Base-by-base conservation (phyloP, 1,140 invertebrate genomes). In the Bombus waltoni region DNA sequence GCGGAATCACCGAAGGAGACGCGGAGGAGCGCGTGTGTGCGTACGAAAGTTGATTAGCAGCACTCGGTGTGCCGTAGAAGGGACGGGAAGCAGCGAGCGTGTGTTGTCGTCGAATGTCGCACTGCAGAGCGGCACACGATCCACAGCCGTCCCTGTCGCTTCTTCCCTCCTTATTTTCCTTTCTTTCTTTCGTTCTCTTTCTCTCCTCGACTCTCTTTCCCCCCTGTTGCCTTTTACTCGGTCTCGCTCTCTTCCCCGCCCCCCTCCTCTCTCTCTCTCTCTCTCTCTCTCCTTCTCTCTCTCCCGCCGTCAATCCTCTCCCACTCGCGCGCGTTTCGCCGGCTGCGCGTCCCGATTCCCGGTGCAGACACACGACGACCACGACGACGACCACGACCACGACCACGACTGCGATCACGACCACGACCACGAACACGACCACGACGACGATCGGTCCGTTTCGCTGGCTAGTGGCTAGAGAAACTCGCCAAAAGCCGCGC, bases 61-160 rank as follows among this genome's bases (percentile, higher is more conserved):
- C 68, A n/a, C 74, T 53, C 35, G 74, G 71, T 32, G 53, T 40
- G 53, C 57, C 57, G n/a, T 28, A 25, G 47, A n/a, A 59, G 15
- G 47, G 44, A 84, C 71, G 47, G 66, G 25, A 71, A 44, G 65
- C 53, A 28, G 10, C 47, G 40, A 71, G 53, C 62, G 66, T 72
- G 68, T 80, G 75, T 84, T 85, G 79, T 85, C 77, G 83, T 81
- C 84, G 84, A 85, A 85, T 81, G 84, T 85, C 84, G 84, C 84
- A 85, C 71, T 85, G 79, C 79, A 85, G 84, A 73, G 22, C 78
- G 62, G 32, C 83, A 83, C 72, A 71, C 82, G 75, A 80, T 79
- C 59, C 65, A 72, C 66, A 85, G 42, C 71, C 68, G 83, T 68
- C 62, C 57, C 77, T 62, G 44, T 81, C 83, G 70, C 22, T 59